Base-by-base conservation (phyloP, 2,797 vertebrate genomes). In the Decapterus maruadsi region DNA sequence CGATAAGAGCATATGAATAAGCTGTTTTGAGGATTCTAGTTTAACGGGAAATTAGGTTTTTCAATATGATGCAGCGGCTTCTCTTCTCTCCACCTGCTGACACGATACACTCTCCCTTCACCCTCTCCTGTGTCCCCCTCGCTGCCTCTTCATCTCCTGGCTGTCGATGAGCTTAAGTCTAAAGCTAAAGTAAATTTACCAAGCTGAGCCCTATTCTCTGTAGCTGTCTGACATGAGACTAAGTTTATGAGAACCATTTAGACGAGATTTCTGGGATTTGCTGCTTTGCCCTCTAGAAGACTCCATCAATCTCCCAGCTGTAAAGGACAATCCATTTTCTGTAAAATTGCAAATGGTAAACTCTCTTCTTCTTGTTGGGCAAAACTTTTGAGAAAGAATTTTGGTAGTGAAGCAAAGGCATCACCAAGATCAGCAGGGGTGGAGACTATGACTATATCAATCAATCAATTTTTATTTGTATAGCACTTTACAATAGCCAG, bases 181-280 rank as follows among this genome's bases (percentile, higher is more conserved):
- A 42, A 60, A 12, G 17, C 43, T 72, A 40, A 61, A 57, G 26
- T 42, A 54, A 77, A 55, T 11, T 14, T 29, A 8, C 14, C 3
- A 12, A 56, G 34, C 11, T 31, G 9, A 69, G 45, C 31, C 7
- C 12, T 46, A 6, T 36, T 66, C 29, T 69, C 36, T 6, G 51
- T 1, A 46, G 50, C 51, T 77, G 79, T 64, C 34, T 55, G 31
- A 36, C 31, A 56, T 36, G 19, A 84, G 19, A n/a, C 34, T 62
- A 31, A 19, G 4, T 31, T 58, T 26, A 9, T 56, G 31, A 36
- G 8, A 51, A 36, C 0, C 19, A 13, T 45, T 65, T n/a, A 46
- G n/a, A 65, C 14, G 4, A 48, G 36, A 60, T n/a, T 57, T 2
- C 4, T 16, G 22, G 51, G 40, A 65, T 62, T 29, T 56, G 4